Evolutionary conservation across 2,113 vertebrate genomes (phyloP), one percentile per base, ranked within the genome.

Genomic region (Octodon degus): DNA sequence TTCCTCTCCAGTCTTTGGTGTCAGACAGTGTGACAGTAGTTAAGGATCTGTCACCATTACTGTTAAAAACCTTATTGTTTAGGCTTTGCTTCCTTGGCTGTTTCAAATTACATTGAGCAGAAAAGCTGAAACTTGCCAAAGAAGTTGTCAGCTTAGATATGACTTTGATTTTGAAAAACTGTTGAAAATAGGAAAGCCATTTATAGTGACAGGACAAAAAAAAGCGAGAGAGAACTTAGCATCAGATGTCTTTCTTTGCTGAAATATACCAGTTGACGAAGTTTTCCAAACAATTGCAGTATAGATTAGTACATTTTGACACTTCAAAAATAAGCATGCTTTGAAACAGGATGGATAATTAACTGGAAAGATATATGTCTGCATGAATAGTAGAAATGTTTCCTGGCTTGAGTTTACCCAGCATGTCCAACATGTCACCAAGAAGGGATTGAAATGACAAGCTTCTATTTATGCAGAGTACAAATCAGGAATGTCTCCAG

Each of bases 71-170:
- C 95, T 96, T 92, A 96, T 95, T 97, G 95, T 97, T 98, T 96
- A 97, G 95, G 90, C 70, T 97, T 94, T 98, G n/a, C 77, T 96
- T 96, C 94, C 93, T 93, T 92, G 93, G 90, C 91, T 96, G 88
- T 96, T 94, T 98, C 86, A 97, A 96, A 96, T 98, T 97, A 93
- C 81, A 96, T 94, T 89, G 89, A 95, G 92, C 70, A 96, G 95
- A 95, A 97, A 97, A 96, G 92, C 85, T 97, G 95, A 95, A 96
- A 97, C 94, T 97, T 98, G 96, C 95, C 96, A 97, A 94, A 96
- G 90, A 97, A 98, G 79, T 95, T 97, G 97, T 97, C 96, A 97
- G 96, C 53, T 95, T 87, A 96, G 97, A 90, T 94, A 96, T 85
- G 92, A 97, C 96, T 98, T 97, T 96, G 86, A 95, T 96, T 96